Percentiles rank a stretch among this genome's conserved stretches.
Conservation (phyloP, 2,888 invertebrate species). For the Lasioglossum zephyrum region DNA sequence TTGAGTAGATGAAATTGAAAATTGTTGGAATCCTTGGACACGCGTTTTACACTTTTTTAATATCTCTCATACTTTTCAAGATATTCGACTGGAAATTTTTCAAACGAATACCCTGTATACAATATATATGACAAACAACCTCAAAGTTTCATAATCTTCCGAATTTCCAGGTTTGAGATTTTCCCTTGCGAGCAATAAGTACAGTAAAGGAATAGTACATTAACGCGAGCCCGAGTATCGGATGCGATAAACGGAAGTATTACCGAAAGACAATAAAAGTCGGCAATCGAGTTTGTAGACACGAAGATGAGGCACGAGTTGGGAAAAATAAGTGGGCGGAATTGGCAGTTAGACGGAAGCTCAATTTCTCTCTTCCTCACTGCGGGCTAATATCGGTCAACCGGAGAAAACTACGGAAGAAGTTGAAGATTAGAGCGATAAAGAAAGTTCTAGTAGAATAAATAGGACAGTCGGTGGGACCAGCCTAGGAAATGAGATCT, state of each 20-base stretch:
- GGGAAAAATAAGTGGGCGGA: conserved; percentile 69
- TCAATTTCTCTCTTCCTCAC: conserved; percentile 66
- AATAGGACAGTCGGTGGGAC: conserved; percentile 42
- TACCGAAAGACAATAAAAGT: background rate
- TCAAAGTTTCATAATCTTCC: background rate
- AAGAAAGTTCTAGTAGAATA: conserved; percentile 37
- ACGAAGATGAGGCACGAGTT: conserved; percentile 19
- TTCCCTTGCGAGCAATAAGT: background rate
- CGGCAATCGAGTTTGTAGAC: background rate
- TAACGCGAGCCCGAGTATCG: background rate
- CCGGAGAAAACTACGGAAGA: conserved; percentile 17
- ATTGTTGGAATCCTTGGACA: too few relatives aligned
- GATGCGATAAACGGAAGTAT: background rate
- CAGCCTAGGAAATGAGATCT: conserved; percentile 75
- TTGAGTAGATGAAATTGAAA: too few relatives aligned
- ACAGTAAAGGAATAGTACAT: background rate
- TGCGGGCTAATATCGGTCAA: conserved; percentile 67
- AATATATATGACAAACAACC: too few relatives aligned
- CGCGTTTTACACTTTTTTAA: too few relatives aligned
- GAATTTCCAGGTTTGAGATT: background rate
- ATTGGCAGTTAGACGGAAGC: conserved; percentile 73
- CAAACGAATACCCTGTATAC: too few relatives aligned
- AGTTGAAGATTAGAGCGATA: conserved; percentile 24
- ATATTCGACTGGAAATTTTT: too few relatives aligned
- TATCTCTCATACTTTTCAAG: too few relatives aligned